Evolutionary conservation across 2,797 vertebrate genomes (phyloP), one percentile per base, ranked within the genome.

Genomic region (Clamator glandarius): DNA sequence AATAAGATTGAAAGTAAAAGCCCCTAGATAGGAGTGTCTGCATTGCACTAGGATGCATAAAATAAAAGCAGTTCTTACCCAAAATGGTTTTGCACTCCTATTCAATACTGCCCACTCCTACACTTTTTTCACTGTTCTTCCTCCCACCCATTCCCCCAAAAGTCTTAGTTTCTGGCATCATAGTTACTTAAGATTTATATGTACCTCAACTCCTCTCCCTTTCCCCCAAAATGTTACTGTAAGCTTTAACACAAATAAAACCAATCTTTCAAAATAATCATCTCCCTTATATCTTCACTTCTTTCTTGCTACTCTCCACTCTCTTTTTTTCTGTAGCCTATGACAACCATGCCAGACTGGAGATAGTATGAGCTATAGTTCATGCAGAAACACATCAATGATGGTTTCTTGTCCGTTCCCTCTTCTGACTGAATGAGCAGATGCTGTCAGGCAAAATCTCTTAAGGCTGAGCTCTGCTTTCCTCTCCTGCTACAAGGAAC

Each of bases 331-430:
- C 41, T 62, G 6, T 54, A 68, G 55, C 33, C 26, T 84, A 1
- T 20, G 24, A 48, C 6, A 79, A 4, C 24, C 8, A 15, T 41
- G 12, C 11, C n/a, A 59, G 61, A 68, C 11, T 64, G 57, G 66
- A 84, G 42, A 73, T 12, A 48, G 8, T 28, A 35, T 0, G 29
- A 29, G 35, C 28, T 42, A 10, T 0, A 0, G 14, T 51, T 67
- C 48, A 67, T 35, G 9, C 50, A 91, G 61, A 70, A 44, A 62
- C 5, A 6, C 5, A 5, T 20, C 63, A 61, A 46, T 8, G 16
- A 16, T 41, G 6, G 6, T 24, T 52, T 73, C 39, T 84, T 62
- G 16, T 58, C 50, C 58, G 19, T 5, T 73, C 5, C 5, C 10
- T 89, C n/a, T 89, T 76, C 70, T 50, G 28, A 75, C 6, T 2